Base-by-base conservation (phyloP, 2,797 vertebrate species). In the Acestrorhynchus altus region DNA sequence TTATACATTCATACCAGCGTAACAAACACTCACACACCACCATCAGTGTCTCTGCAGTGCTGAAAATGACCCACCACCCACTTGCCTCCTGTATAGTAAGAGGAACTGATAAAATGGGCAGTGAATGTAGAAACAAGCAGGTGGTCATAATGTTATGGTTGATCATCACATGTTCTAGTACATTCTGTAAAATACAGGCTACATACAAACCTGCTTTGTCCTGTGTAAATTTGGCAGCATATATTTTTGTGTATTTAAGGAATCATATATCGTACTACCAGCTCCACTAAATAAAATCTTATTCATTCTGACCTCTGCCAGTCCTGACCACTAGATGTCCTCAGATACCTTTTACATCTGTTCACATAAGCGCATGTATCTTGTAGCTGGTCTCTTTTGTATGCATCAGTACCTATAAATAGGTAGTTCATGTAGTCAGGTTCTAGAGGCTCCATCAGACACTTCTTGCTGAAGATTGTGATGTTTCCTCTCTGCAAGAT, bases 401-500 rank as follows among this genome's bases (percentile, higher is more conserved):
- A 49, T 74, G 46, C 5, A 26, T 35, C 42, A 46, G 22, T 75
- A 81, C 84, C 80, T 68, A 83, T 89, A 69, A 88, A 24, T 6
- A 90, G 0, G 79, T 92, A 91, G 61, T 86, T 83, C 9, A 1
- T 0, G 78, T 88, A 80, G 70, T 94, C 67, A 0, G 97, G 96
- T 77, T 95, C 90, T 0, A 87, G 81, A 0, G 95, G 96, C 11
- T 24, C 51, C 44, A 95, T 54, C 5, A 90, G 76, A 77, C 97
- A 98, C 84, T 87, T 92, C 54, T 1, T 92, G 73, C 95, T 96
- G 63, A 97, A 74, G 46, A 96, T 85, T 0, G 94, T 96, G 83
- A 98, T 3, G 47, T 97, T 95, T 20, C 94, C 93, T 12, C 71
- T 83, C 85, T 98, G 96, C 28, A 98, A 87, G 10, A 85, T 0